A percentile compares a stretch with the other conserved stretches of the same genome.
These are phyloP conservation scores for Apistogramma diplotaenia DNA, from an alignment of 2,113 vertebrate genomes.

Conservation along the genomic window DNA sequence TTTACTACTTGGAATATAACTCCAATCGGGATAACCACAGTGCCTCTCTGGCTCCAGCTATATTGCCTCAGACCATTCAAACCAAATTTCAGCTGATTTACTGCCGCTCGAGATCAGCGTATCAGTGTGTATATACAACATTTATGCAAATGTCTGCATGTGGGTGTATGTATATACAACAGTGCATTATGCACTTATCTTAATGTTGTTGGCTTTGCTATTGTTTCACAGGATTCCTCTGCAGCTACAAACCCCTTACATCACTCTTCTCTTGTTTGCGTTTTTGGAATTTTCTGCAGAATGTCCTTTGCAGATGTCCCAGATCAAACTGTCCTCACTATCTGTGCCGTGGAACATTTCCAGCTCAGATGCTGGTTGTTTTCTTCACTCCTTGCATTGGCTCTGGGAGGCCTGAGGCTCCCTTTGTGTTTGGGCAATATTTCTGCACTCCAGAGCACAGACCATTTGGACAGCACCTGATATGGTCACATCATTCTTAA, in stretches of 20 bases:
- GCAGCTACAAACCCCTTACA: background rate
- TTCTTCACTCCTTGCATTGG: background rate
- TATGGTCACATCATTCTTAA: conserved; percentile 1
- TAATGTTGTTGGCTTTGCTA: conserved; percentile 33
- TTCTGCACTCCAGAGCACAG: conserved; percentile 17
- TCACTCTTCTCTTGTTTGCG: conserved; percentile 5
- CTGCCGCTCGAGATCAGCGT: conserved; percentile 11
- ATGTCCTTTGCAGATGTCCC: conserved; percentile 30
- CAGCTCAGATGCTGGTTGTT: conserved; percentile 29
- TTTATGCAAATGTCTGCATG: conserved; percentile 1
- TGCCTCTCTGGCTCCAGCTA: conserved; percentile 13
- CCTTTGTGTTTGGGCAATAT: conserved; percentile 20
- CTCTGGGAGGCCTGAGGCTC: background rate
- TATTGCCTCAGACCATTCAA: conserved; percentile 12
- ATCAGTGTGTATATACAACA: conserved; percentile 4
- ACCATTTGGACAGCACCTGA: conserved; percentile 23
- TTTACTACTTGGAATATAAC: conserved; percentile 41
- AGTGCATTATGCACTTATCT: conserved; percentile 15
- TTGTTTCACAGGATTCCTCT: conserved; percentile 41
- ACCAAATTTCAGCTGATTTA: conserved; percentile 43
- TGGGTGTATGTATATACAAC: background rate
- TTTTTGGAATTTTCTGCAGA: background rate
- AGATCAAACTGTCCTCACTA: background rate
- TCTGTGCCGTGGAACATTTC: conserved; percentile 7
- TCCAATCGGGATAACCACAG: conserved; percentile 26